Conservation (phyloP, 2,113 vertebrate genomes). For the Hemibagrus wyckioides region DNA sequence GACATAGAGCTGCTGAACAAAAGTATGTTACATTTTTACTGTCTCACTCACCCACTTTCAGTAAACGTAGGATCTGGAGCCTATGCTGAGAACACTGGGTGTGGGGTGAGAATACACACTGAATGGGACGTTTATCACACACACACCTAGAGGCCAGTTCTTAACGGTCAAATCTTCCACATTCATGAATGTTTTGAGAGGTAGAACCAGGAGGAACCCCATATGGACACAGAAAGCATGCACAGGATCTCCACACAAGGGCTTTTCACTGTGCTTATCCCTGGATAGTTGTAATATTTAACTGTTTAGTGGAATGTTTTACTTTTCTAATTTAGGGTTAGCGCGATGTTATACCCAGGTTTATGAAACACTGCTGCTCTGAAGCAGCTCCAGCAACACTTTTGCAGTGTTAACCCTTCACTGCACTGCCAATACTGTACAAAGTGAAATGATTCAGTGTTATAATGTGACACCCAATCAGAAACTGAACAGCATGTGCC, state of each 20-base stretch:
- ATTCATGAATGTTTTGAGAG: background rate
- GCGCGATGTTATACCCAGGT: too few species aligned
- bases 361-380: too few species aligned
- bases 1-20: background rate
- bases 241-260: background rate
- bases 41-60: background rate
- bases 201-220: background rate
- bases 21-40: background rate
- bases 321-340: too few species aligned
- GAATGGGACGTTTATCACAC: background rate
- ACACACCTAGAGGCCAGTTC: background rate
- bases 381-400: too few species aligned
- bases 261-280: too few species aligned
- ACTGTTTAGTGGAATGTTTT: too few species aligned
- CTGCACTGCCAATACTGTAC: too few species aligned
- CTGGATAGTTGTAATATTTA: too few species aligned
- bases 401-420: too few species aligned
- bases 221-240: background rate
- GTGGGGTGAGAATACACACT: background rate
- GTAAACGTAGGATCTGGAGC: background rate
- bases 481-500: too few species aligned
- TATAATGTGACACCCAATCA: too few species aligned
- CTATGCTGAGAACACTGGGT: background rate
- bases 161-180: background rate
- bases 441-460: too few species aligned